Conservation (phyloP, 1,140 invertebrate genomes). For the Homalodisca vitripennis region DNA sequence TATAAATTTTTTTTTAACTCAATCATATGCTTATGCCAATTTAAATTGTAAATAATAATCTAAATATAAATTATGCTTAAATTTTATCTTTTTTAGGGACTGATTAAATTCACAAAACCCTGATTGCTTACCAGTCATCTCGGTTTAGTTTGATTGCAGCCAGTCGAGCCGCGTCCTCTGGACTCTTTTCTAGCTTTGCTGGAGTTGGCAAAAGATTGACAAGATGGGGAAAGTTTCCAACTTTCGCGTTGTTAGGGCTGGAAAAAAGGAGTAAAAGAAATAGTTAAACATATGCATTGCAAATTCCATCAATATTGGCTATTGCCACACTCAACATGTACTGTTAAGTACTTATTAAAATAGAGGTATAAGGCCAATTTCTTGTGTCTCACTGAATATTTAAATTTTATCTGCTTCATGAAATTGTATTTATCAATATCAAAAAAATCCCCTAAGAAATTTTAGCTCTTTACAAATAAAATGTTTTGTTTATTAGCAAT, state of each 20-base stretch:
- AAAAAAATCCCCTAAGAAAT: too few species aligned
- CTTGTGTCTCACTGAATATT: too few species aligned
- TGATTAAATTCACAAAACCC: not conserved
- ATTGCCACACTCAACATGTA: too few species aligned
- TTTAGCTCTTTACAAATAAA: too few species aligned
- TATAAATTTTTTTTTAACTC: not conserved
- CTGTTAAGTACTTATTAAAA: too few species aligned
- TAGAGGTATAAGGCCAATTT: too few species aligned
- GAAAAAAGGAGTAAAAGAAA: not conserved
- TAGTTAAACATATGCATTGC: not conserved
- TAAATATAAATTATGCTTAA: not conserved
- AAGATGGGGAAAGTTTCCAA: not conserved
- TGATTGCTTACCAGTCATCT: not conserved
- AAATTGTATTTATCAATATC: too few species aligned
- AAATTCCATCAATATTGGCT: not conserved
- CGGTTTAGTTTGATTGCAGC: constrained; percentile 11
- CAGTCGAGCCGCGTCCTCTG: not conserved
- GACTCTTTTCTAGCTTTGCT: not conserved
- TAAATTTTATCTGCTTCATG: too few species aligned
- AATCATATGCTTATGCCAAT: not conserved
- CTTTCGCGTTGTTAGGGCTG: not conserved
- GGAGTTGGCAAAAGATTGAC: not conserved
- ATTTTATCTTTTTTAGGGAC: not conserved
- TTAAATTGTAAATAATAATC: not conserved
- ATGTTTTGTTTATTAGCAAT: too few species aligned